These are phyloP conservation scores for fruit fly (Drosophila melanogaster) DNA, from an alignment of 1,140 invertebrate genomes.

Conservation along the genomic window Release_6_plus_ISO1_MT NT_033777.3:28245501-28246000, in stretches of 20 bases:
- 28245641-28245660: slow-evolving; percentile 82
- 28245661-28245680: slow-evolving; percentile 48
- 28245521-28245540: slow-evolving; percentile 54
- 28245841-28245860: slow-evolving; percentile 81
- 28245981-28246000: slow-evolving; percentile 65
- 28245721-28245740: slow-evolving; percentile 26
- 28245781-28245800: background rate
- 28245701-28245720: slow-evolving; percentile 77
- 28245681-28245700: slow-evolving; percentile 66
- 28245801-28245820: slow-evolving; percentile 47
- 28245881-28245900: slow-evolving; percentile 84
- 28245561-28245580: slow-evolving; percentile 8
- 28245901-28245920: slow-evolving; percentile 84
- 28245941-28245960: slow-evolving; percentile 60
- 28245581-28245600: slow-evolving; percentile 46
- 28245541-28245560: slow-evolving; percentile 8
- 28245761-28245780: background rate
- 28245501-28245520: slow-evolving; percentile 81
- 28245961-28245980: slow-evolving; percentile 78
- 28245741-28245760: slow-evolving; percentile 16
- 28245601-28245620: slow-evolving; percentile 82
- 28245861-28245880: slow-evolving; percentile 84
- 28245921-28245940: slow-evolving; percentile 83
- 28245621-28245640: slow-evolving; percentile 83
- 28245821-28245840: slow-evolving; percentile 46